phyloP scores from a whole-genome alignment of 2,888 invertebrate species.

The Nomada ruficornis region DNA sequence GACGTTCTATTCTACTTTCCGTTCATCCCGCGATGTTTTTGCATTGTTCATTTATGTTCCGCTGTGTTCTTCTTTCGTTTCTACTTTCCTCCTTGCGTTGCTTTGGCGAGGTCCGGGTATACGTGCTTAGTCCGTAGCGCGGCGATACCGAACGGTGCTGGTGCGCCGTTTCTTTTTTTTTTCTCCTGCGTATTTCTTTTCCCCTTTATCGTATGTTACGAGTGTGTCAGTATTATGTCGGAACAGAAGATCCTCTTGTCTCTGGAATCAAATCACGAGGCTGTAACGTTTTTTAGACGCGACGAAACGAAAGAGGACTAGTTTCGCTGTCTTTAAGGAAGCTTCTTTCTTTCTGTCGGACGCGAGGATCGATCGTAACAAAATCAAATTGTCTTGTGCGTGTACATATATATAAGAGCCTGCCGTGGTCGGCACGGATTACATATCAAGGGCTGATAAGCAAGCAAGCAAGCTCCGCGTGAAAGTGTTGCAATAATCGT shows the following conservation, averaged over 20 bases:
- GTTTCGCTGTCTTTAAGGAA: constrained; percentile 36
- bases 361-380: constrained; percentile 42
- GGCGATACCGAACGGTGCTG: constrained; percentile 15
- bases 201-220: not conserved
- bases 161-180: not conserved
- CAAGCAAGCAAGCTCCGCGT: constrained; percentile 45
- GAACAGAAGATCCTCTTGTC: too few relatives aligned
- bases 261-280: too few relatives aligned
- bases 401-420: constrained; percentile 5
- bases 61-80: constrained; percentile 19
- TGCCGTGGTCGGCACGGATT: constrained; percentile 57
- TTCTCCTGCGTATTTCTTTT: too few relatives aligned
- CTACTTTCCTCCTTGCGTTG: constrained; percentile 19
- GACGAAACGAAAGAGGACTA: constrained; percentile 22
- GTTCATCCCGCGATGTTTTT: not conserved
- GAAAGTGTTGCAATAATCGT: constrained; percentile 21
- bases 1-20: constrained; percentile 12
- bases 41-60: too few relatives aligned
- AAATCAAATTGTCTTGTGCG: constrained; percentile 50
- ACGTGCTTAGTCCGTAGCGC: constrained; percentile 42
- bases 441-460: constrained; percentile 68
- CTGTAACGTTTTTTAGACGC: too few relatives aligned
- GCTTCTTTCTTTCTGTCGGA: constrained; percentile 31
- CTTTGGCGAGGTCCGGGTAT: constrained; percentile 37
- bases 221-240: too few relatives aligned